Conservation (phyloP, 2,888 invertebrate genomes). For the Atrina japonica region DNA sequence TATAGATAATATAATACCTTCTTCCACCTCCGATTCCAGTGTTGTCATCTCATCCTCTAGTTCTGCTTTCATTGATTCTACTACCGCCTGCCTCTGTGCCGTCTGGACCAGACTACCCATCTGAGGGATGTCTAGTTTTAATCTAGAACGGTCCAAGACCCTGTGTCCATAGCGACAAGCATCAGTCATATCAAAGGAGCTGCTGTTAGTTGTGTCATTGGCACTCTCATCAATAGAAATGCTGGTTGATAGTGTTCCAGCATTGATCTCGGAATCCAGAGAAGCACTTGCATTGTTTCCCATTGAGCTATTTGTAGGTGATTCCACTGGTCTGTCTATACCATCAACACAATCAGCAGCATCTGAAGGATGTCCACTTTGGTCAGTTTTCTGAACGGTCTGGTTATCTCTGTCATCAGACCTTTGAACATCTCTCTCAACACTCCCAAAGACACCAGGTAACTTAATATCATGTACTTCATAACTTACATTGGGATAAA, state of each 20-base stretch:
- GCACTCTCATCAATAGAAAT: not conserved
- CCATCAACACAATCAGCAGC: not conserved
- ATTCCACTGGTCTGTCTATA: not conserved
- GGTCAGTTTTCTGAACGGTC: not conserved
- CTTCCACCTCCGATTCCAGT: slow-evolving; percentile 62
- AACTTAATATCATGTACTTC: no score
- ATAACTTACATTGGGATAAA: no score
- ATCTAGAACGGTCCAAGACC: slow-evolving; percentile 49
- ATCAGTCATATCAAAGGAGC: slow-evolving; percentile 13
- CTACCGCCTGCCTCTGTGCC: slow-evolving; percentile 31
- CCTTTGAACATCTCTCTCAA: not conserved
- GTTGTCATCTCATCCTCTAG: slow-evolving; percentile 58
- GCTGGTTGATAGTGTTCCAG: not conserved
- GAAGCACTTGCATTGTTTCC: no score
- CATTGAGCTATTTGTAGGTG: no score
- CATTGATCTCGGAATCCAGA: no score
- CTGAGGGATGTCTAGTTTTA: slow-evolving; percentile 49
- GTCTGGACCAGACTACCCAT: slow-evolving; percentile 4
- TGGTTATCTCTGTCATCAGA: not conserved
- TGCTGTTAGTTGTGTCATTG: slow-evolving; percentile 22
- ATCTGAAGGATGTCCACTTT: slow-evolving; percentile 32
- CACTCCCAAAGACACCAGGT: not conserved
- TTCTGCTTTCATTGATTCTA: slow-evolving; percentile 55
- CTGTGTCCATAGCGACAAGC: slow-evolving; percentile 3
- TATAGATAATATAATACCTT: slow-evolving; percentile 50